A percentile compares a stretch with the other conserved stretches of the same genome.
Conservation (phyloP, 2,113 vertebrate species). For the Pterocles gutturalis region DNA sequence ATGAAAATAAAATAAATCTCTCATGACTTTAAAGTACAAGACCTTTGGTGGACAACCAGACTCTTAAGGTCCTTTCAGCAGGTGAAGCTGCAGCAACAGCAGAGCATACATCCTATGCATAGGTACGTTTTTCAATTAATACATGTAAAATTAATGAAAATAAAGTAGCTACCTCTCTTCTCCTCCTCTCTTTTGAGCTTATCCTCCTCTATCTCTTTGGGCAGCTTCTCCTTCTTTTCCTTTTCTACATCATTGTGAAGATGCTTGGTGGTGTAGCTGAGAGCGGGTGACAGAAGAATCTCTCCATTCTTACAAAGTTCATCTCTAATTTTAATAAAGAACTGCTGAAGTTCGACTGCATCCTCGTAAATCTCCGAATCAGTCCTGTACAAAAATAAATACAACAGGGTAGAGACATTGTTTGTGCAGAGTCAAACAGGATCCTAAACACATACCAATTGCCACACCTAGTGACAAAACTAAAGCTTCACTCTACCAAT, state of each 20-base stretch:
- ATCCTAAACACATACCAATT: background rate
- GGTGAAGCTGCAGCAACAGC: background rate
- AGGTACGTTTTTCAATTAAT: background rate
- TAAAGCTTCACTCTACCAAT: background rate
- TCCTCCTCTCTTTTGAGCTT: slow-evolving; percentile 97
- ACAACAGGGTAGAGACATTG: background rate
- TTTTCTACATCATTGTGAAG: slow-evolving; percentile 96
- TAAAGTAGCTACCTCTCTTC: slow-evolving; percentile 88
- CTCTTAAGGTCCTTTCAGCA: background rate
- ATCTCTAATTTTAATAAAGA: slow-evolving; percentile 96
- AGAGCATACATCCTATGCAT: background rate
- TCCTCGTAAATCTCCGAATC: slow-evolving; percentile 99
- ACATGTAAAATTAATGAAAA: background rate
- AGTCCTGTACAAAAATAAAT: slow-evolving; percentile 79
- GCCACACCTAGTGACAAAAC: background rate
- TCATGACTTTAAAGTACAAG: background rate
- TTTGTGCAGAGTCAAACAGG: background rate
- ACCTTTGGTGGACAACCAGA: background rate
- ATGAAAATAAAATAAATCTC: background rate
- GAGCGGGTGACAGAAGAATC: slow-evolving; percentile 94
- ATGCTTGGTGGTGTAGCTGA: slow-evolving; percentile 97
- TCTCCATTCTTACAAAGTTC: slow-evolving; percentile 99
- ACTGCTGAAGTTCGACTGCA: slow-evolving; percentile 96
- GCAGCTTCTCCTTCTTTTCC: slow-evolving; percentile 96
- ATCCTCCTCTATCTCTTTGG: slow-evolving; percentile 96